Base-by-base conservation (phyloP, 2,113 vertebrate species). In the Aythya baeri region DNA sequence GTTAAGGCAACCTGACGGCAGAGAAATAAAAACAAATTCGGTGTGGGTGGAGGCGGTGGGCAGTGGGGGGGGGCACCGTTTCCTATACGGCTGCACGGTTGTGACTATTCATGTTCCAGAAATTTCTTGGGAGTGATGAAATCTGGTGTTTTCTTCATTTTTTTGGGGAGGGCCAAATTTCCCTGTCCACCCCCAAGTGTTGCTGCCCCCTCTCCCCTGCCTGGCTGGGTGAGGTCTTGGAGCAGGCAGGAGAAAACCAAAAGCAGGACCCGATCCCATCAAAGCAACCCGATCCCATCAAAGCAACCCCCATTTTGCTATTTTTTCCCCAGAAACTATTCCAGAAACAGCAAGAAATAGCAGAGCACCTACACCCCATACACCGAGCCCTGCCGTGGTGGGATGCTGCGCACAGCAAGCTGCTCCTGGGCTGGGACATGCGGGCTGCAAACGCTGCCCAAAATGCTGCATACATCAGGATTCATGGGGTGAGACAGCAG, bases 51-150 rank as follows among this genome's bases (percentile, higher is more conserved):
- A 17, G 22, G 29, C 4, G 34, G 11, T 25, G 54, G 6, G 41
- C 5, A 5, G 41, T 41, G 38, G 16, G 13, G 27, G 4, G 22
- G 50, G 89, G 73, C 62, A 44, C 49, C 46, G 59, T 70, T 86
- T 80, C 29, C 85, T 84, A 12, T 61, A 67, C 55, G 70, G 68
- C 88, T 91, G 70, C 34, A 41, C 3, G 32, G 81, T 26, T 43
- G 89, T 78, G 50, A 36, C 71, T 85, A 38, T 83, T 82, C 38
- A 11, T 34, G 71, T 97, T 97, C 97, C 96, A 96, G 98, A 98
- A 97, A 98, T 97, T 96, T 98, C 97, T 96, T 89, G 92, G 83
- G 74, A 96, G 89, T 84, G 61, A 89, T 94, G 92, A 94, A 91
- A 92, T 81, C 70, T 11, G 21, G 49, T 67, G 34, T 57, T 93